Conservation (phyloP, 1,140 invertebrate genomes). For the Lineus longissimus region DNA sequence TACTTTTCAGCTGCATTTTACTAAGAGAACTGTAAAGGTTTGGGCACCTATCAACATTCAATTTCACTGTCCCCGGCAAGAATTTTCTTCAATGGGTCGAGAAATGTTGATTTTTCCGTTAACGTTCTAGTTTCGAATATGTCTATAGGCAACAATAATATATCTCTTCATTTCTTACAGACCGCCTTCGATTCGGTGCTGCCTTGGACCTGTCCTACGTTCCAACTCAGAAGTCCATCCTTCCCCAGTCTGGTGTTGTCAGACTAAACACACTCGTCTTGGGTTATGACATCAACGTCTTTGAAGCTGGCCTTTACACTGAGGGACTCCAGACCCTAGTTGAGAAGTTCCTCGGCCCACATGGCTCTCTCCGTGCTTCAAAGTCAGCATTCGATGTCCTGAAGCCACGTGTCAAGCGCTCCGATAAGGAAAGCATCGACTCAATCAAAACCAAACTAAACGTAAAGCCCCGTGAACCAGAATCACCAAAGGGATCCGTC, state of each 20-base stretch:
- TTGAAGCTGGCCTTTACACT: constrained; percentile 24
- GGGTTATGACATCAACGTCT: constrained; percentile 21
- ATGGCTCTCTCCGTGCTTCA: constrained; percentile 11
- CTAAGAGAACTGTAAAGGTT: too few relatives aligned
- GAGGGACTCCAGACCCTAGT: constrained; percentile 24
- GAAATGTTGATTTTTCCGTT: too few relatives aligned
- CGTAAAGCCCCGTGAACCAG: constrained; percentile 14
- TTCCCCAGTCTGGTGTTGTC: constrained; percentile 11
- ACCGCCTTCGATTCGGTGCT: constrained; percentile 10
- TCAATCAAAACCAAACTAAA: constrained; percentile 14
- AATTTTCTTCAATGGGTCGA: too few relatives aligned
- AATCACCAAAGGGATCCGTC: constrained; percentile 18
- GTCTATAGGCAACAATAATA: too few relatives aligned
- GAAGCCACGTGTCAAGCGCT: neutral
- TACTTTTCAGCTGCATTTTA: too few relatives aligned
- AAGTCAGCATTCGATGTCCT: constrained; percentile 11
- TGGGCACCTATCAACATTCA: too few relatives aligned
- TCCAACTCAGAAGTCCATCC: neutral
- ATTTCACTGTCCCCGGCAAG: too few relatives aligned
- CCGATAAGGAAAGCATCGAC: neutral
- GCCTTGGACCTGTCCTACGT: neutral
- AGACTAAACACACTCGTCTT: constrained; percentile 19
- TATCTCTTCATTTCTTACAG: constrained; percentile 16
- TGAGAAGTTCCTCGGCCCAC: constrained; percentile 23
- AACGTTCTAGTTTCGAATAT: too few relatives aligned